Evolutionary conservation across 2,113 vertebrate species (phyloP), one percentile per base, ranked within the genome.

Genomic region (Cryptotis parvus): DNA sequence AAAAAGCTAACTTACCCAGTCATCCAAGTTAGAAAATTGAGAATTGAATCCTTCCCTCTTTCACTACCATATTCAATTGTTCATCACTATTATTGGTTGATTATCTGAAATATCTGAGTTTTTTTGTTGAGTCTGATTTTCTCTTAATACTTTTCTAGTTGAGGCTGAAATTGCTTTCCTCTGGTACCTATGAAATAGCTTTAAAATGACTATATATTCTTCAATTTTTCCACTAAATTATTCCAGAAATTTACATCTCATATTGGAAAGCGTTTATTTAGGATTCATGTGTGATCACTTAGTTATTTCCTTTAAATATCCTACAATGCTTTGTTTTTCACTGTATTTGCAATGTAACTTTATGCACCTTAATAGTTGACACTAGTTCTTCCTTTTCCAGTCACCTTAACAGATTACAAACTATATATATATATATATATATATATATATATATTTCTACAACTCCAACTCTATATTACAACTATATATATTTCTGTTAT

Each of bases 391-490:
- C 14, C 24, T 14, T 69, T 9, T 77, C 12, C 39, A 49, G 70
- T 84, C 9, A 9, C 15, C 26, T 92, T 84, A 77, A 58, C 35
- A 43, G 6, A 24, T 9, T 33, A 45, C 3, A 91, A 20, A 83
- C 45, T 43, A 61, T 88, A 63, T n/a, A n/a, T n/a, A n/a, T n/a
- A n/a, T n/a, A n/a, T n/a, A n/a, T n/a, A n/a, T n/a, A n/a, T n/a
- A n/a, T n/a, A n/a, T n/a, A n/a, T n/a, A 75, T 58, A 79, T 80
- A 79, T 92, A 94, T 76, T 27, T 84, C 29, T 7, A 35, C 22
- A 94, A 14, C 31, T 45, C 75, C 14, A 68, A 91, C 91, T 77
- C 31, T 37, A 1, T 65, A 86, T n/a, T n/a, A n/a, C n/a, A n/a
- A n/a, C n/a, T n/a, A n/a, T n/a, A n/a, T n/a, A n/a, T n/a, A n/a